These are phyloP conservation scores for Sander lucioperca DNA, from an alignment of 2,113 vertebrate species.

Conservation along the genomic window DNA sequence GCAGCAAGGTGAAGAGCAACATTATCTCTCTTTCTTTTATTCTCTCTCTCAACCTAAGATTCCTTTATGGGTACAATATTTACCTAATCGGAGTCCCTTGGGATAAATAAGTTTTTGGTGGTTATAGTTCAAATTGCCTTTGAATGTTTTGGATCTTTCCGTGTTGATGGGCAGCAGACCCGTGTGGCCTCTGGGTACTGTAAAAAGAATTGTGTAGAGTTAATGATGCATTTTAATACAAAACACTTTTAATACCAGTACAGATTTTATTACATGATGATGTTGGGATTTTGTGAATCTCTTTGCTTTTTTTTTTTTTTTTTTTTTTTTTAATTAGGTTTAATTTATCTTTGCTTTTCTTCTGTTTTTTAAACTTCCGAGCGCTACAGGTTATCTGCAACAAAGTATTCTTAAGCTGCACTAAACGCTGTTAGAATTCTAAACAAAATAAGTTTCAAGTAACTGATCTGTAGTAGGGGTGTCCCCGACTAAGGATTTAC, in stretches of 20 bases:
- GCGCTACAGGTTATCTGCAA: too few species aligned
- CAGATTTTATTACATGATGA: neutral
- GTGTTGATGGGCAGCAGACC: neutral
- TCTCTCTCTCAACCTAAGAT: neutral
- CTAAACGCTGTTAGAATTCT: too few species aligned
- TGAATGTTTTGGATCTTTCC: neutral
- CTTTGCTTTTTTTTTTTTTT: neutral
- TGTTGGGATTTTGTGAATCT: neutral
- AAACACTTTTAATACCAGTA: neutral
- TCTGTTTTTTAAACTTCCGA: too few species aligned
- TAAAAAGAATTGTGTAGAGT: neutral
- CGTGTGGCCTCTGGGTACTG: neutral
- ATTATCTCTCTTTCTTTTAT: neutral
- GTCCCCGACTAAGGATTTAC: too few species aligned
- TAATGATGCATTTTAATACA: slow-evolving; percentile 16
- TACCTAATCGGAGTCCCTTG: neutral
- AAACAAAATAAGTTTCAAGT: too few species aligned
- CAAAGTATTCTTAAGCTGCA: too few species aligned
- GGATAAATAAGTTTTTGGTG: neutral
- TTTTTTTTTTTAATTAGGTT: neutral
- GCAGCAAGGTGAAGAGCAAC: slow-evolving; percentile 66
- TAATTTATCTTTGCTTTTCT: too few species aligned
- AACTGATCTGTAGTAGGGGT: too few species aligned
- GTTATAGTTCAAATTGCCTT: neutral
- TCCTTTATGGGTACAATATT: neutral